Evolutionary conservation across 2,113 vertebrate species (phyloP), one percentile per base, ranked within the genome.

Genomic region (Zingel zingel): DNA sequence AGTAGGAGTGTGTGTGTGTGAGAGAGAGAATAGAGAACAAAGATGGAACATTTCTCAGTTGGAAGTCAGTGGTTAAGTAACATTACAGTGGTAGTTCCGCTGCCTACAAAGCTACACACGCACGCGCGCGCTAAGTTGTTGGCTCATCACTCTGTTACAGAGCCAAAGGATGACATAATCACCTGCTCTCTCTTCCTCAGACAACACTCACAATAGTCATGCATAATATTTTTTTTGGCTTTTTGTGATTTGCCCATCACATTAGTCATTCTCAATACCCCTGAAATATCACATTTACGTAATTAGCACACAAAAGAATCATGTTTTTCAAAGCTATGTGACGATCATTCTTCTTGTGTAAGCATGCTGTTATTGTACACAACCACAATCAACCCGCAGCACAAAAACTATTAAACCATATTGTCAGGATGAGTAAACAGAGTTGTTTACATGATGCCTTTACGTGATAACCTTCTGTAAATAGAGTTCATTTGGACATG

Each of bases 121-220:
- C 51, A 53, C 51, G n/a, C 19, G 9, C 57, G 30, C 50, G 14
- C 67, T 74, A 84, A 83, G 82, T 70, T 48, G 36, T 88, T 79
- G 77, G 69, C 81, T 90, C 88, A 83, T 91, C 64, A 7, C 36
- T 72, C 51, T 67, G 59, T 87, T 58, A 47, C 39, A 13, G 48
- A 79, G 84, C 81, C 79, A 90, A 78, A 84, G 79, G 36, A 92
- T 89, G 91, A 89, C 85, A 86, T 74, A 88, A 92, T 91, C 87
- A 82, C 81, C 63, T 86, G 87, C 79, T 86, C 72, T 58, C 47
- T 74, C 76, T 27, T 74, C 54, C 50, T 72, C 23, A 45, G 56
- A 76, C 50, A 43, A n/a, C 79, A 71, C 45, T 58, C 21, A 88
- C 15, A 10, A 16, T 54, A 63, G 64, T 21, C 13, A n/a, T 43